These are phyloP conservation scores for Drosophila ambigua DNA, from an alignment of 1,140 invertebrate genomes.

Conservation along the genomic window DNA sequence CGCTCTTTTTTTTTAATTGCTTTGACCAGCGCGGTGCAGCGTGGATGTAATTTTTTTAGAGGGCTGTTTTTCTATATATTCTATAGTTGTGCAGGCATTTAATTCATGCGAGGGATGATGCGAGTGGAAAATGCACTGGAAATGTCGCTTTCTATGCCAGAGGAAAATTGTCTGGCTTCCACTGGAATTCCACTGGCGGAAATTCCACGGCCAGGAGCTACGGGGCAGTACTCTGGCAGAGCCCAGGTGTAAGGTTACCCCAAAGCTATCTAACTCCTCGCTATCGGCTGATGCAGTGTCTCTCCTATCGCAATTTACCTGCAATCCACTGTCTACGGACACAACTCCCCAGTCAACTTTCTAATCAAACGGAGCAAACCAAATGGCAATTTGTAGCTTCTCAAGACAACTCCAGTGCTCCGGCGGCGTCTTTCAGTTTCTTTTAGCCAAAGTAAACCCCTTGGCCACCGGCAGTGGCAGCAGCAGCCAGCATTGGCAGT, in stretches of 20 bases:
- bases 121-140: conserved; percentile 27
- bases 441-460: conserved; percentile 57
- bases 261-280: not conserved
- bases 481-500: conserved; percentile 12
- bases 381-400: conserved; percentile 43
- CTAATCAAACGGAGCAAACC: conserved; percentile 47
- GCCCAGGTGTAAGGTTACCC: too few species aligned
- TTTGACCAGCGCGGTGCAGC: conserved; percentile 60
- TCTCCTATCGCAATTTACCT: too few species aligned
- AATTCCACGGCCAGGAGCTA: not conserved
- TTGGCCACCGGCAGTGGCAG: conserved; percentile 6
- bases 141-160: not conserved
- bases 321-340: too few species aligned
- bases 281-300: too few species aligned
- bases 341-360: conserved; percentile 27
- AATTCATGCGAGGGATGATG: conserved; percentile 69
- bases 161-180: conserved; percentile 10
- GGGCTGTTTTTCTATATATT: conserved; percentile 27
- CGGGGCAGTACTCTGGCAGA: not conserved
- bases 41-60: conserved; percentile 48
- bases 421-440: conserved; percentile 46
- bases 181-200: conserved; percentile 16
- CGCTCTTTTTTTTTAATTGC: conserved; percentile 64
- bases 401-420: conserved; percentile 21
- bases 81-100: conserved; percentile 53